Base-by-base conservation (phyloP, 2,113 vertebrate species). In the Bufo bufo region DNA sequence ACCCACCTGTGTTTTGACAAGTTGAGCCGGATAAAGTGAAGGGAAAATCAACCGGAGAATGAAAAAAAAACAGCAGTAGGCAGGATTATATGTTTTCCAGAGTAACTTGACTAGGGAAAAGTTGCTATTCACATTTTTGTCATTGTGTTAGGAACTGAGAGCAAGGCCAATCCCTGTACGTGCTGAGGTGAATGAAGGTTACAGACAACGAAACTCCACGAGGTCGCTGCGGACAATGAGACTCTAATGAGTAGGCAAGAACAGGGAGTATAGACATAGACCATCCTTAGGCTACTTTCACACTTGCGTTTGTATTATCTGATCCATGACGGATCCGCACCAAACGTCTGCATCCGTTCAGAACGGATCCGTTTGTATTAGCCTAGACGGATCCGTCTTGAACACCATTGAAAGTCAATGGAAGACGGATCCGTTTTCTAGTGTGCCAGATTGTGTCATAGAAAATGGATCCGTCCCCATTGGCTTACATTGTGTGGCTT, bases 1-100 rank as follows among this genome's bases (percentile, higher is more conserved):
- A 75, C 72, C 33, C 72, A 75, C 72, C 72, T 75, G 72, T 49
- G 72, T 50, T 75, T 50, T 49, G 72, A 75, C 16, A 20, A 20
- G 47, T 17, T 50, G 17, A 75, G 72, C 17, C n/a, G 7, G 72
- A 75, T 50, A 47, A 8, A 50, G 72, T 75, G 72, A 75, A 75
- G 50, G 17, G 72, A 75, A 75, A 75, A 75, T 50, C 72, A 75
- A 50, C 45, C 1, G 17, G 50, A 75, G 9, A 49, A 72, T 72
- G 14, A 47, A 49, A 75, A 71, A 71, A 69, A 75, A 75, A 20
- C 72, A 50, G 72, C 72, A 75, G 72, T 75, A 75, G 72, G 72
- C 72, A 75, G 72, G 72, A 75, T 75, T 75, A 75, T 75, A 75
- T 49, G 72, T 75, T 75, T 75, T 75, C 72, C 17, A 50, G 72